Evolutionary conservation across 2,888 invertebrate genomes (phyloP).

Genomic region (Dioctria linearis): DNA sequence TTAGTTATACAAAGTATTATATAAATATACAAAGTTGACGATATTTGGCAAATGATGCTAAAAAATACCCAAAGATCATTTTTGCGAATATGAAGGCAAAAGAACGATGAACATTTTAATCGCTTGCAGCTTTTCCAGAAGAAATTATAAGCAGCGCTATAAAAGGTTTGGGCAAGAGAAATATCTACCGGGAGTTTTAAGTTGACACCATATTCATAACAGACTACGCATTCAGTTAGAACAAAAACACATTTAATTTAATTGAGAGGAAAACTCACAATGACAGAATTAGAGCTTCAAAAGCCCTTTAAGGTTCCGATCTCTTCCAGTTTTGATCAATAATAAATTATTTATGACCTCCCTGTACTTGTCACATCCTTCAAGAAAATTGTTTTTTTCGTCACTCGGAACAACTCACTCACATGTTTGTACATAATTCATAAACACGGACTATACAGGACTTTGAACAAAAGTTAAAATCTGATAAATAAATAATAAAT

Average conservation of each 20-base stretch:
- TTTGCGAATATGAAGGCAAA: too few species aligned
- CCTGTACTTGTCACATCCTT: conserved; percentile 39
- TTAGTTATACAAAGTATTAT: too few species aligned
- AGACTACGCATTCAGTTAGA: too few species aligned
- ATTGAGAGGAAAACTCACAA: conserved; percentile 19
- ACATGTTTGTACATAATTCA: conserved; percentile 41
- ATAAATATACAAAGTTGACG: too few species aligned
- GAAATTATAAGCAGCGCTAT: too few species aligned
- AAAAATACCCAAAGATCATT: too few species aligned
- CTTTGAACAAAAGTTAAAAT: conserved; percentile 35
- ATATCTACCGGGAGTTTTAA: too few species aligned
- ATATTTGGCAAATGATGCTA: too few species aligned
- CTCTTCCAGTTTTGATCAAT: conserved; percentile 9
- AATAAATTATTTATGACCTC: conserved; percentile 37
- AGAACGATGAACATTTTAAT: too few species aligned
- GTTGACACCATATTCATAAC: too few species aligned
- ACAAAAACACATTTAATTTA: neutral
- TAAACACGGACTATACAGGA: conserved; percentile 17
- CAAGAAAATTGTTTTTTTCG: conserved; percentile 47
- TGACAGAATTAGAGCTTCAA: conserved; percentile 26
- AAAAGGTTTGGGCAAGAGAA: too few species aligned
- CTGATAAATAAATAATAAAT: conserved; percentile 40
- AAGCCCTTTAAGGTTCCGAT: neutral
- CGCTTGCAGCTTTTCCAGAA: too few species aligned
- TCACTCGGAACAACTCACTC: conserved; percentile 48